A percentile compares a stretch with the other conserved stretches of the same genome.
These are phyloP conservation scores for Falco cherrug DNA, from an alignment of 2,797 vertebrate species.

Conservation along the genomic window DNA sequence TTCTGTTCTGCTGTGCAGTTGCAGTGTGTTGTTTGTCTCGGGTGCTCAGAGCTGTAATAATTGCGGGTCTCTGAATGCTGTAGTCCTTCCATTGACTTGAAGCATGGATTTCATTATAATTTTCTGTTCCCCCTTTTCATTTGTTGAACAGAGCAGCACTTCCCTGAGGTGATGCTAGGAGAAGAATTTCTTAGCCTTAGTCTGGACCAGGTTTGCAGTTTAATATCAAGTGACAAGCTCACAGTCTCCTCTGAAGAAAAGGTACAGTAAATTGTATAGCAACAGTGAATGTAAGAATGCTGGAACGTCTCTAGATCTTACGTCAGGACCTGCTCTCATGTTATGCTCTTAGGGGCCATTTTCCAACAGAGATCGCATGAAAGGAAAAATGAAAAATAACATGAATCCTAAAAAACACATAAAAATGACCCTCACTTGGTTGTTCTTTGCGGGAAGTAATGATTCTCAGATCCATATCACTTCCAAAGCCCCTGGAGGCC, in stretches of 20 bases:
- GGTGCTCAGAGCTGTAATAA: background rate
- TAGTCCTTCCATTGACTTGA: conserved; percentile 5
- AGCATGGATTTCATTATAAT: conserved; percentile 57
- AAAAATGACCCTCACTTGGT: conserved; percentile 28
- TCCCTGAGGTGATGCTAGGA: conserved; percentile 92
- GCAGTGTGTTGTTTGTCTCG: background rate
- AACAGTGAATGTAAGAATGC: conserved; percentile 5
- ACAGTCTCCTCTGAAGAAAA: conserved; percentile 96
- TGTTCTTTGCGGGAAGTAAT: conserved; percentile 15
- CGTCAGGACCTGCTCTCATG: background rate
- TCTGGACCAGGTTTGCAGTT: conserved; percentile 94
- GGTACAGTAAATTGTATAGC: conserved; percentile 75
- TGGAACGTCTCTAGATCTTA: background rate
- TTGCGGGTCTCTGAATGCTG: background rate
- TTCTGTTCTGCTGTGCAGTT: rapidly evolving
- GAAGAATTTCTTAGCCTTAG: conserved; percentile 94
- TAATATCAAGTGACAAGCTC: conserved; percentile 96
- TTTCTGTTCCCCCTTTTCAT: conserved; percentile 62
- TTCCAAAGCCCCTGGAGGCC: background rate
- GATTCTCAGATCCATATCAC: conserved; percentile 38
- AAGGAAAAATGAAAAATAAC: conserved; percentile 32
- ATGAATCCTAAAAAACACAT: background rate
- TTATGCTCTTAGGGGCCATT: background rate
- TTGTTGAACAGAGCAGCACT: conserved; percentile 93
- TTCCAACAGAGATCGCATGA: background rate